These are phyloP conservation scores for Leptoclinus maculatus DNA, from an alignment of 2,797 vertebrate species.

Conservation along the genomic window DNA sequence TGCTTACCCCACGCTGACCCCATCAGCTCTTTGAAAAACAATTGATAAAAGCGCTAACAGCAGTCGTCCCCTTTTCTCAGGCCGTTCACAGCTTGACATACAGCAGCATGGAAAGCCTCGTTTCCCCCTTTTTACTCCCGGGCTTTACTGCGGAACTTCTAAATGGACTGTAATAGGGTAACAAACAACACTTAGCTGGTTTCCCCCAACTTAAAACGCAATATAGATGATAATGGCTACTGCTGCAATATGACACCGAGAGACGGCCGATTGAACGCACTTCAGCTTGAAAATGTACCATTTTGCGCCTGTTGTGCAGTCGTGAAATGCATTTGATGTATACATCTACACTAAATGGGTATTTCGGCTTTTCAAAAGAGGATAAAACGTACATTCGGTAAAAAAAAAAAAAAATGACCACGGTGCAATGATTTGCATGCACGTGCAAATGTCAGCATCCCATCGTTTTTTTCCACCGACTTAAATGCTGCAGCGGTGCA, in stretches of 20 bases:
- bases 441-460: constrained; percentile 40
- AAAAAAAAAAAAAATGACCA: not conserved
- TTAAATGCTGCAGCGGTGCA: constrained; percentile 42
- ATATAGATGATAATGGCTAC: constrained; percentile 43
- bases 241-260: constrained; percentile 68
- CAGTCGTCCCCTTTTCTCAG: constrained; percentile 52
- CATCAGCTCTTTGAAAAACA: constrained; percentile 76
- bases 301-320: not conserved
- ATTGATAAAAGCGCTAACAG: constrained; percentile 77
- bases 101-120: constrained; percentile 50
- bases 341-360: not conserved
- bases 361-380: not conserved
- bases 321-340: not conserved
- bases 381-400: not conserved
- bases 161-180: constrained; percentile 38
- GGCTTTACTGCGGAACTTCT: constrained; percentile 31
- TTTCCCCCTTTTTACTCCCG: constrained; percentile 31
- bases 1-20: constrained; percentile 80
- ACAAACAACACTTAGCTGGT: constrained; percentile 55
- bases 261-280: constrained; percentile 5
- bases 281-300: constrained; percentile 9
- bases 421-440: constrained; percentile 20
- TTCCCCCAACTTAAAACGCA: constrained; percentile 27
- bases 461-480: constrained; percentile 22
- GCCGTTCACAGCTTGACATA: constrained; percentile 68